phyloP scores from a whole-genome alignment of 2,888 invertebrate genomes.

The Melanargia galathea region DNA sequence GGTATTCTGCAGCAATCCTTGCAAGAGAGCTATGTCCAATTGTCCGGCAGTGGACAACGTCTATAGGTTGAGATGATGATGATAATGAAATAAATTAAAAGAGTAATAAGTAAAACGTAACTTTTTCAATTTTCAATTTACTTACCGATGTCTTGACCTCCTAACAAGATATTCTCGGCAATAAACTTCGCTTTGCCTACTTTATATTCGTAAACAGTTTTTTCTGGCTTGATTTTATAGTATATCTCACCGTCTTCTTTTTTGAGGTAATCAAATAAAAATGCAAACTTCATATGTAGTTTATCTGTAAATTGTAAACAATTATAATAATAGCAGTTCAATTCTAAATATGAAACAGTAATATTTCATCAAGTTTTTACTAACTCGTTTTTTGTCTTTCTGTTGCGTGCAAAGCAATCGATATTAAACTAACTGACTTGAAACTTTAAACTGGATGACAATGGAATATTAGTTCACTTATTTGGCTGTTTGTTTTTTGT shows the following conservation, averaged over 20 bases:
- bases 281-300: slow-evolving; percentile 41
- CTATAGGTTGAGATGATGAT: no score
- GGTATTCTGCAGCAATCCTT: no score
- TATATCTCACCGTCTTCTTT: slow-evolving; percentile 45
- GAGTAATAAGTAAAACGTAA: neutral
- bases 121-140: neutral
- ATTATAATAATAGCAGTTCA: neutral
- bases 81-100: no score
- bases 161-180: slow-evolving; percentile 48
- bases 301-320: slow-evolving; percentile 32
- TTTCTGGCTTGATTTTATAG: slow-evolving; percentile 39
- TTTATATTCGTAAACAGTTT: neutral
- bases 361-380: no score
- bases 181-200: neutral
- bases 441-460: no score
- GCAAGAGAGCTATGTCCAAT: no score
- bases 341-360: neutral
- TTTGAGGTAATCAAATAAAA: slow-evolving; percentile 38
- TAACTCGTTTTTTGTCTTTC: no score
- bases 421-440: no score
- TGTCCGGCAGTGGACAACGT: no score
- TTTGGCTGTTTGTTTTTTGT: no score
- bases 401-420: no score
- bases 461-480: no score
- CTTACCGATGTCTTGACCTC: slow-evolving; percentile 51